Base-by-base conservation (phyloP, 2,797 vertebrate species). In the Diplodus sargus region DNA sequence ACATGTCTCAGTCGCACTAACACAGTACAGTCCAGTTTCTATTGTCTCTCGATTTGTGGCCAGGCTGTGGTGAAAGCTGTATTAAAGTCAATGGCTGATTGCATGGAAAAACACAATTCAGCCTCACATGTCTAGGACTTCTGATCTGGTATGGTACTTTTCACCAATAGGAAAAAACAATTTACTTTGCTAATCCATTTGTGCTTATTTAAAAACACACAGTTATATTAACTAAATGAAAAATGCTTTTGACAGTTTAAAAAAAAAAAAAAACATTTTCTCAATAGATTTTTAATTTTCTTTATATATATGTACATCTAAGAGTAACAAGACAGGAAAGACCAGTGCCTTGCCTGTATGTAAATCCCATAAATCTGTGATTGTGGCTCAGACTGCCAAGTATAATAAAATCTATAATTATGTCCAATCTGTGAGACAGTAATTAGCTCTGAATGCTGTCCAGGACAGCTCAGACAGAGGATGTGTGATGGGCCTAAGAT, bases 351-450 rank as follows among this genome's bases (percentile, higher is more conserved):
- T 71, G 69, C 49, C 62, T 63, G 23, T 17, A 34, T 77, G 28
- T 76, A 72, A 62, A 82, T 84, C 76, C 52, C 59, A 66, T 61
- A 49, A 72, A 74, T 79, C 71, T 84, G 76, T 82, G 73, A 47
- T n/a, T 54, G 56, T 34, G 53, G 62, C 67, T 13, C 56, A 22
- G 30, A 63, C 72, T 74, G 81, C 81, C 72, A 76, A 81, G 51
- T 34, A 57, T 28, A 30, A 63, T 47, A 70, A 28, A 67, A 45
- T 22, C 28, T 22, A 15, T 52, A 23, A 70, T n/a, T 64, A 39
- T 15, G 49, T 70, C 74, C 42, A 80, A 65, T 70, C 67, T 53
- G 22, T 64, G 68, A 82, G 28, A 63, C 70, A 56, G 61, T 42
- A 30, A 74, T 81, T 49, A 57, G 59, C 65, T 66, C 63, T 34